Evolutionary conservation across 2,113 vertebrate genomes (phyloP), one percentile per base, ranked within the genome.

Genomic region (Tachycineta bicolor): DNA sequence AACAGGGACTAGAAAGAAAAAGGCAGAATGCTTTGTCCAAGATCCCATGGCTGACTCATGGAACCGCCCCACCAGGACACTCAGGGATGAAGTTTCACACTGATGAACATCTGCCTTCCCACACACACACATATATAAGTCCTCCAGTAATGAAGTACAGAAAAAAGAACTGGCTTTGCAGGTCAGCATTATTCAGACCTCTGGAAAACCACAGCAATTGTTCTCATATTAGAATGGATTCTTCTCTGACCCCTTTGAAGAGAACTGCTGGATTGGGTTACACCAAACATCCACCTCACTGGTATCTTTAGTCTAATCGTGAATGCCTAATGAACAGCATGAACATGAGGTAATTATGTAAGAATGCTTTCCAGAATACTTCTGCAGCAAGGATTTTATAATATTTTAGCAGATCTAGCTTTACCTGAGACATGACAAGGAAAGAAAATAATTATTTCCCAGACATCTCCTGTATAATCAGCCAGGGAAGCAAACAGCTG

Each of bases 31-130:
- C 33, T 49, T 37, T 43, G 22, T n/a, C 55, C 11, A 33, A 39
- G 26, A 16, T 41, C 14, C 41, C 26, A 22, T 1, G 14, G 25
- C 4, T 34, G 2, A 20, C 29, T n/a, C 0, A 0, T 14, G 70
- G 47, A 74, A 84, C 34, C 0, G 7, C 50, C n/a, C 41, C 4
- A 1, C 52, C 5, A 4, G 0, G 2, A 31, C 18, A 11, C 33
- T 34, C 37, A 8, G 59, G 33, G 46, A 44, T 31, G 3, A 43
- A 9, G 23, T 5, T 24, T 41, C 20, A 3, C 29, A 13, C 2
- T 1, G 3, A 41, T 9, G 12, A 67, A 44, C 47, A 25, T 19
- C 14, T 67, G 47, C 75, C 53, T 64, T 52, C 41, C 1, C 59
- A 22, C 8, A 50, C 3, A 88, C 50, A 74, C 10, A 26, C 6